Evolutionary conservation across 2,888 invertebrate genomes (phyloP), one percentile per base, ranked within the genome.

Genomic region (Perizoma flavofasciatum): DNA sequence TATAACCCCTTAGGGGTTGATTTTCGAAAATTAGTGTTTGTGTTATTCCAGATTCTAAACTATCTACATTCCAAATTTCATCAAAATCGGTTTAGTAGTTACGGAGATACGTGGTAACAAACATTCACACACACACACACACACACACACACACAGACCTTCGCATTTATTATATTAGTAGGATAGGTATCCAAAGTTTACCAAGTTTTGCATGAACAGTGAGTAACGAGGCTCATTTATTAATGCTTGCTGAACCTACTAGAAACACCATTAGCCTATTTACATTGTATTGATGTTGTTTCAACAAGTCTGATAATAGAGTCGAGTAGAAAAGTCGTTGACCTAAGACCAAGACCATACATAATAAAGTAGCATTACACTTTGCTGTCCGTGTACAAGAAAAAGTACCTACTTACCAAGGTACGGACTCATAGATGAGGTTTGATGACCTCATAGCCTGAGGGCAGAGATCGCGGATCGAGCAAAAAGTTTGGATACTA

Each of bases 281-380:
- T 45, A 52, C 52, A 52, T 52, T 52, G 52, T 52, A 52, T 39
- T 52, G n/a, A 3, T 39, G 11, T 35, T 45, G 45, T 45, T 52
- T 39, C 11, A 41, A 41, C n/a, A 41, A n/a, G 34, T 22, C 37
- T 22, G 37, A 52, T 52, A 53, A 46, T 40, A 53, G 45, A 11
- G 4, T 35, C 39, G 45, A 22, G 11, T 51, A 43, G 33, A 52
- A 37, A 37, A 40, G 53, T 47, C 47, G 47, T 46, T 54, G 53
- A 54, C 53, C 53, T 47, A 33, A 22, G 37, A 9, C 41, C 41
- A 41, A n/a, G 32, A 46, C 40, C 40, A 45, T 52, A 39, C 46
- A 43, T 43, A 41, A 41, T 22, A 22, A 22, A 22, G 22, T 22
- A 22, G 22, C 22, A 22, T 52, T 39, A 33, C 39, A 46, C 37